Evolutionary conservation across 64 coral and sea anemone species (phyloP), one percentile per base, ranked within the genome.

Genomic region (Porites lutea): DNA sequence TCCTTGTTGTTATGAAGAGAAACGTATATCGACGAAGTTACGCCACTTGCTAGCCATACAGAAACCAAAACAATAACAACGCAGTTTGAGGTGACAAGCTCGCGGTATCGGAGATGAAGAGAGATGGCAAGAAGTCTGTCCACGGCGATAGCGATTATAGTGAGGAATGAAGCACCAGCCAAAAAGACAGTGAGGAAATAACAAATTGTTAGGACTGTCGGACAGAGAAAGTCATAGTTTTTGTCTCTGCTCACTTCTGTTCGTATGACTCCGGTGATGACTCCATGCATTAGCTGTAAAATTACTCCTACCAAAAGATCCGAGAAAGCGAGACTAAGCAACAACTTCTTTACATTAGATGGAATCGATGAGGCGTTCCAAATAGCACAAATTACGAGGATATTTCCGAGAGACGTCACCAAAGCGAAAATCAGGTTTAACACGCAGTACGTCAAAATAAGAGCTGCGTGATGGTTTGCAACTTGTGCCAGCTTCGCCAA

Each of bases 51-150:
- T 43, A 75, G 46, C 78, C 89, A 91, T 18, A 75, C 48, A n/a
- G 57, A 37, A 27, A 4, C 55, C 37, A 91, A 48, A 9, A 51
- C 57, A 3, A 65, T 74, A 10, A 16, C 16, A 3, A 72, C 78
- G 14, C 79, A 70, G 49, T 65, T 91, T 22, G 79, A 51, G 44
- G 79, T 91, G 2, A 91, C 89, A 11, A 83, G n/a, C 3, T 83
- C 79, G n/a, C 65, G 79, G 23, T 91, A 84, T 49, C 89, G 65
- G 3, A 91, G 55, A 18, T 91, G 89, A 16, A 91, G 55, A n/a
- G 58, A 73, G 14, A 91, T 71, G 0, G 79, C 79, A 13, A 91
- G 69, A 46, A 91, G 72, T 52, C 89, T 69, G 55, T 91, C 89
- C 14, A 59, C 48, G 8, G 89, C 81, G 58, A 91, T 91, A 14